Conservation (phyloP, 1,140 invertebrate genomes). For the Himalopsyche phryganea region DNA sequence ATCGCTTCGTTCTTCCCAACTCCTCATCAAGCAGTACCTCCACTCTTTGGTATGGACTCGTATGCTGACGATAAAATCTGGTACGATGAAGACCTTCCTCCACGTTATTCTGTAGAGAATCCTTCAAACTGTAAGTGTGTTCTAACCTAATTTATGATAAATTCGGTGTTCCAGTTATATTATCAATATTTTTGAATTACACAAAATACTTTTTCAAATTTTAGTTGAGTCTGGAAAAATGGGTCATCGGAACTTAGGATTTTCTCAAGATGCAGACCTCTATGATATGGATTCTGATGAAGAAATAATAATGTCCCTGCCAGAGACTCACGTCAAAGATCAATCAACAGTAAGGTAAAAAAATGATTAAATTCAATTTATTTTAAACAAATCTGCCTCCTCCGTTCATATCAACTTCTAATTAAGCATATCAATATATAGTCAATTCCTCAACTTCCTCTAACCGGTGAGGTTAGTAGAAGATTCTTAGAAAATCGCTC, state of each 20-base stretch:
- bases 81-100: constrained; percentile 11
- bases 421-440: too few species aligned
- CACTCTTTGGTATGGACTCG: constrained; percentile 13
- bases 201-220: background rate
- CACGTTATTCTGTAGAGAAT: background rate
- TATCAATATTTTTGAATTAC: background rate
- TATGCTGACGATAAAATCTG: constrained; percentile 17
- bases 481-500: too few species aligned
- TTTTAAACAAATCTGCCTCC: too few species aligned
- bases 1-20: constrained; percentile 20
- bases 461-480: too few species aligned
- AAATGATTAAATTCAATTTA: too few species aligned
- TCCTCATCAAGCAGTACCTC: constrained; percentile 23
- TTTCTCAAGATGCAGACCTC: background rate
- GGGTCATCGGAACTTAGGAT: constrained; percentile 6
- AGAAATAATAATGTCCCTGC: constrained; percentile 18
- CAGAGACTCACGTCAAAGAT: background rate
- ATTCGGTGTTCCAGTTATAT: background rate
- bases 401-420: too few species aligned
- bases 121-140: constrained; percentile 2
- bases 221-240: background rate
- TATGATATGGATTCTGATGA: constrained; percentile 8
- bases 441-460: too few species aligned
- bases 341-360: too few species aligned
- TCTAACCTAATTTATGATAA: background rate